Base-by-base conservation (phyloP, 2,888 invertebrate genomes). In the Autographa gamma region DNA sequence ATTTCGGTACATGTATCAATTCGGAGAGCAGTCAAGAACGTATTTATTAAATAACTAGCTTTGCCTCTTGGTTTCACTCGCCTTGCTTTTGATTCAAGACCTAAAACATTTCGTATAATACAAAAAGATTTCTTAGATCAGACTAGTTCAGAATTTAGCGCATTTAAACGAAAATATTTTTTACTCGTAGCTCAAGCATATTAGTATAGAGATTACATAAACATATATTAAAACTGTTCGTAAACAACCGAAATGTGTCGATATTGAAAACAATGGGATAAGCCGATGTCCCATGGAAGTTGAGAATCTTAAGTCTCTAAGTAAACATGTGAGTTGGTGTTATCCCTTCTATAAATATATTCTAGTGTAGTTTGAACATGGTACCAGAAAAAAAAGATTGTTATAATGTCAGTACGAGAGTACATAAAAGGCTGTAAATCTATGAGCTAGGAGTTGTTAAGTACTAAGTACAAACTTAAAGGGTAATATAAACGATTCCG, bases 401-500 rank as follows among this genome's bases (percentile, higher is more conserved):
- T 43, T 14, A 43, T n/a, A 48, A n/a, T 0, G 8, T 16, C n/a
- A 48, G 0, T 48, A 4, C 6, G 7, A 48, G 8, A 48, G 6
- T 8, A 16, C n/a, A 48, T 48, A 6, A 16, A 48, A 48, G 48
- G 7, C 48, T 48, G 6, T 48, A n/a, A 48, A 48, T 48, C n/a
- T 4, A 16, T 16, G 43, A 43, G 14, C 43, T 43, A 16, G 43
- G 5, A 52, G 18, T 9, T 9, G 19, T 11, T 18, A 18, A 54
- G 54, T 54, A 1, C 54, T 19, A 19, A 2, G 54, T 54, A 63
- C 73, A 65, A 80, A 73, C 81, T 63, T 71, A 78, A 74, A 73
- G 56, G 65, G n/a, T n/a, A n/a, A n/a, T n/a, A n/a, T n/a, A n/a
- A n/a, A n/a, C 58, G 68, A 75, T 73, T 76, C 73, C 81, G 69